Evolutionary conservation across 2,113 vertebrate species (phyloP), one percentile per base, ranked within the genome.

Genomic region (Conger conger): DNA sequence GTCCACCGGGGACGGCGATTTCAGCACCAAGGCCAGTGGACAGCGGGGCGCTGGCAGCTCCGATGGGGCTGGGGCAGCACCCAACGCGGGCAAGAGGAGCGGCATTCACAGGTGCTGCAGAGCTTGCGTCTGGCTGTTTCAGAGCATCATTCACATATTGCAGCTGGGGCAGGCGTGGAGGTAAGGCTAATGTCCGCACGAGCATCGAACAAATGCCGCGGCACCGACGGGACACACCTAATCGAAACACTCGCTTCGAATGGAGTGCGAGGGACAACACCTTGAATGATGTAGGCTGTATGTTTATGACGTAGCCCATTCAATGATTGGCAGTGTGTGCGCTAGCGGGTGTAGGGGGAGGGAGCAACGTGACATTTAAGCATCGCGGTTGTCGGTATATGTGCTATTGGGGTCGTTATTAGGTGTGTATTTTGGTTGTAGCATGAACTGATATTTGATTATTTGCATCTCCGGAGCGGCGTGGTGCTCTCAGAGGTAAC

Each of bases 141-240:
- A 97, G 92, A 94, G 93, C 89, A 68, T 96, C 87, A 92, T 98
- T 86, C 97, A 98, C 92, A 94, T 97, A 81, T 94, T 99, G 88
- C 98, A 98, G 93, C 95, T 99, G 86, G 97, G 97, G 38, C 97
- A 97, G 92, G 96, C 97, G 92, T 99, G 97, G 97, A 97, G 96
- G 97, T 97, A 94, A 93, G 96, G 80, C 53, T 76, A 40, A 38
- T 7, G 15, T n/a, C 30, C 38, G 40, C 2, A 27, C 4, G 15
- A 68, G 33, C 30, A 30, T 76, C 45, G 53, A 13, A 33, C 54
- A 23, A 33, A 60, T 27, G 27, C 20, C 23, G 1, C 1, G 23
- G 57, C 20, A 63, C 20, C 11, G 57, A 20, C 5, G 57, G 57
- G 23, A 63, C 45, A 50, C 45, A 63, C 23, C 57, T 63, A 63